Evolutionary conservation across 2,888 invertebrate species (phyloP), one percentile per base, ranked within the genome.

Genomic region (Lycocerus yunnanus): DNA sequence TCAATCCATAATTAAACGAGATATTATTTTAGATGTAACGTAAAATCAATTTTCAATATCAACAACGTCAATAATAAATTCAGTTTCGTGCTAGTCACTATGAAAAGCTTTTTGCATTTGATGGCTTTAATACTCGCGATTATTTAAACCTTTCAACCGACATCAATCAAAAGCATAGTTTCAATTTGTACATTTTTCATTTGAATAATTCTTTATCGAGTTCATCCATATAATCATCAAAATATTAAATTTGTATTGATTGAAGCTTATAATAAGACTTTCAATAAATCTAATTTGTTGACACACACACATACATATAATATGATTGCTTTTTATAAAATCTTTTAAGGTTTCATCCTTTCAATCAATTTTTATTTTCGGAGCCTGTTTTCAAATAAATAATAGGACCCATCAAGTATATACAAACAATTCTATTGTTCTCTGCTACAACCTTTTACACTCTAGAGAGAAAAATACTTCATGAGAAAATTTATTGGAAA

Each of bases 401-500:
- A 43, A n/a, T 43, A 43, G 43, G n/a, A 6, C 1, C 43, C 43
- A 8, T 43, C 13, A 6, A 43, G n/a, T 43, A n/a, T n/a, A n/a
- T n/a, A 43, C n/a, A 43, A 27, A 43, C 43, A 43, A 43, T 43
- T 43, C 43, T n/a, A 43, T 43, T 43, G 43, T 43, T 43, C n/a
- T 0, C 43, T n/a, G 43, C n/a, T 43, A n/a, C 43, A 43, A n/a
- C 43, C 43, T 43, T n/a, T 43, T 43, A 43, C 43, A 43, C 43
- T 43, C 43, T n/a, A 43, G 43, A 66, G 15, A 24, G 59, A 66
- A 73, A 73, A 73, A 73, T 66, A 70, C 73, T 61, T 69, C 69
- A 43, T 18, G 60, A 66, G n/a, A 70, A 67, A 73, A 73, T 73
- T 70, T 73, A 73, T 73, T 27, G 66, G 69, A 66, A 61, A 70